Base-by-base conservation (phyloP, 2,113 vertebrate species). In the Hylia prasina region DNA sequence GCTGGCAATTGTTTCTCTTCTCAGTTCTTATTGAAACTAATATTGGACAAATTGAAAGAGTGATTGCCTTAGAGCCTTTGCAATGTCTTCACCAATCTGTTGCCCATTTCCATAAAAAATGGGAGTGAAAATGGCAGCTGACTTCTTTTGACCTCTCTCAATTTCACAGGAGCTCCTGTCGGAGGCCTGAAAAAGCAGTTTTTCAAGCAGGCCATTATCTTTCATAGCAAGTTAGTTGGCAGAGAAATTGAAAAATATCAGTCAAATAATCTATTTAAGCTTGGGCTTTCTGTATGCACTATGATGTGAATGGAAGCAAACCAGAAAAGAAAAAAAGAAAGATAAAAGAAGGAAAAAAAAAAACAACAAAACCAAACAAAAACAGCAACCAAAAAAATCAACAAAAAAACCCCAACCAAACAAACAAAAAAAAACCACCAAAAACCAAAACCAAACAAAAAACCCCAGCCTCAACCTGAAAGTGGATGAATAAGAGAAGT, bases 21-120 rank as follows among this genome's bases (percentile, higher is more conserved):
- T 95, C 44, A 0, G 64, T 91, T 95, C 95, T 96, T 94, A 97
- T 80, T 96, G 95, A 97, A 95, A 95, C 91, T 96, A 96, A 97
- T 96, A 97, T 94, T 96, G 93, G 84, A 95, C 95, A 97, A 96
- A 97, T 96, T 97, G 96, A 96, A 96, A 95, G 94, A 96, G 93
- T 95, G 94, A 96, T 96, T 95, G 95, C 95, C 87, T 96, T 93
- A 94, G 81, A 96, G 87, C 81, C 63, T 94, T 95, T 27, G 1
- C 93, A 91, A 87, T 87, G 95, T 97, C 95, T 95, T 96, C 89
- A 87, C 91, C 95, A 91, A 91, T 97, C 84, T 93, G n/a, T 80
- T 94, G 96, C 91, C 95, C 85, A 96, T 97, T 98, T 98, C 97
- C 97, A 97, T 94, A 95, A 97, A 97, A 98, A 96, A 98, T 97